Evolutionary conservation across 2,888 invertebrate species (phyloP).

Genomic region (Aromia moschata): DNA sequence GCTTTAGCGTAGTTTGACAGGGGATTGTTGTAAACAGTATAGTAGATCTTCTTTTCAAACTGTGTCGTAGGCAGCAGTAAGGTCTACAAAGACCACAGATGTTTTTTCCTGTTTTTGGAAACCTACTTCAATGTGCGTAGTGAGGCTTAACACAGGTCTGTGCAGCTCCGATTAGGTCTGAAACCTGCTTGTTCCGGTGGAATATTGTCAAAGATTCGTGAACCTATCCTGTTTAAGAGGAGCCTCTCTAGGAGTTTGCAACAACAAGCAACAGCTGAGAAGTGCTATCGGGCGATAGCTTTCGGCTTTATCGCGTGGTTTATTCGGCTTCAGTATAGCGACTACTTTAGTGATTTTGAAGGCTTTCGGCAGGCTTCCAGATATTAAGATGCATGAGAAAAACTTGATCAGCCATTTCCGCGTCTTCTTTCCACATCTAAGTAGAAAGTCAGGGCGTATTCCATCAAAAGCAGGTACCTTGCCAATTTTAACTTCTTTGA

Average conservation of each 20-base stretch:
- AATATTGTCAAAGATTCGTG: conserved; percentile 4
- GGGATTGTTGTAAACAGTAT: conserved; percentile 7
- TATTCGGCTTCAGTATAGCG: neutral
- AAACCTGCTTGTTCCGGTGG: conserved; percentile 38
- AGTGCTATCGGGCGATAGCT: conserved; percentile 7
- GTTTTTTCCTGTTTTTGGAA: conserved; percentile 32
- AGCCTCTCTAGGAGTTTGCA: conserved; percentile 23
- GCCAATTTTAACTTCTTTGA: neutral
- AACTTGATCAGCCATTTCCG: too few relatives aligned
- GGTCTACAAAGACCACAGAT: conserved; percentile 22
- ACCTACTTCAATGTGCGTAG: conserved; percentile 33
- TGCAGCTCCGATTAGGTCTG: conserved; percentile 28
- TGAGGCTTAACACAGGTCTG: conserved; percentile 35
- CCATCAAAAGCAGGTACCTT: neutral
- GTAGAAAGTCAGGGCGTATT: neutral
- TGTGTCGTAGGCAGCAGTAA: conserved; percentile 27
- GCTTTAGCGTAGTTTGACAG: neutral
- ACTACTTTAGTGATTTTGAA: neutral
- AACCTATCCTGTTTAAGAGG: conserved; percentile 27
- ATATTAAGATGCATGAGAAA: too few relatives aligned
- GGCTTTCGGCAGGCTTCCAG: neutral
- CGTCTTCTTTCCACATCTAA: too few relatives aligned
- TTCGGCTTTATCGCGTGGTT: neutral
- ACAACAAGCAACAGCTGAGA: conserved; percentile 8
- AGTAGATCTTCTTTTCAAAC: conserved; percentile 30